Percentiles rank a stretch among this genome's conserved stretches.
These are phyloP conservation scores for Diabrotica balteata DNA, from an alignment of 2,888 invertebrate genomes.

Conservation along the genomic window DNA sequence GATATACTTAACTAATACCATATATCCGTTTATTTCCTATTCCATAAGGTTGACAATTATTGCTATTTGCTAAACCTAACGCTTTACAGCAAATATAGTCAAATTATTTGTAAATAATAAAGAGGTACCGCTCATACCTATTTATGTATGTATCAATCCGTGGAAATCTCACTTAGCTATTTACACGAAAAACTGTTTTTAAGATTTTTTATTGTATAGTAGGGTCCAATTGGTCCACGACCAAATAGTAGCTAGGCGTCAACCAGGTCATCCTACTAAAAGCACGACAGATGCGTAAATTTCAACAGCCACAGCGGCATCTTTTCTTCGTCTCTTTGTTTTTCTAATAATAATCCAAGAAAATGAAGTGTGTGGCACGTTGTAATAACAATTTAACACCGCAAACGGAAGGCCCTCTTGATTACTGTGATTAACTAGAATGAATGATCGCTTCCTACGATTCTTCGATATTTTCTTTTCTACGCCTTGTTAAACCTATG, in stretches of 20 bases:
- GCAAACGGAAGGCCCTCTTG: constrained; percentile 41
- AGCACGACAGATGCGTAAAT: constrained; percentile 15
- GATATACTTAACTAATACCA: no score
- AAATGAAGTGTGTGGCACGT: constrained; percentile 45
- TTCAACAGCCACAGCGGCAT: constrained; percentile 2
- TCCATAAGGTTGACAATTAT: no score
- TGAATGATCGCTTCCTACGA: constrained; percentile 40
- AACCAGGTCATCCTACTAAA: constrained; percentile 21
- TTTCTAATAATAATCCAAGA: constrained; percentile 46
- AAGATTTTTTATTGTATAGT: neutral
- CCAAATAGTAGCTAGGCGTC: constrained; percentile 17
- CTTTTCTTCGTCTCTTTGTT: constrained; percentile 37
- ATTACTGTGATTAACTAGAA: constrained; percentile 43
- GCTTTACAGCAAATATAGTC: no score
- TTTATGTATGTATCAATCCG: no score
- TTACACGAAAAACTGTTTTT: neutral
- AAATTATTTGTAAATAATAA: no score
- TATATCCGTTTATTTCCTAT: no score
- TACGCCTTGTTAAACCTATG: constrained; percentile 27
- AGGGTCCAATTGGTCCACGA: neutral
- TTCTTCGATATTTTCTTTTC: constrained; percentile 34
- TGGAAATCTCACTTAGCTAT: neutral
- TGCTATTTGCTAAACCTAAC: no score
- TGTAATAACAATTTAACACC: constrained; percentile 38
- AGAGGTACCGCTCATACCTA: no score